Percentiles rank a stretch among this genome's conserved stretches.
These are phyloP conservation scores for Caenorhabditis japonica DNA, from an alignment of 2,888 invertebrate species.

Conservation along the genomic window DNA sequence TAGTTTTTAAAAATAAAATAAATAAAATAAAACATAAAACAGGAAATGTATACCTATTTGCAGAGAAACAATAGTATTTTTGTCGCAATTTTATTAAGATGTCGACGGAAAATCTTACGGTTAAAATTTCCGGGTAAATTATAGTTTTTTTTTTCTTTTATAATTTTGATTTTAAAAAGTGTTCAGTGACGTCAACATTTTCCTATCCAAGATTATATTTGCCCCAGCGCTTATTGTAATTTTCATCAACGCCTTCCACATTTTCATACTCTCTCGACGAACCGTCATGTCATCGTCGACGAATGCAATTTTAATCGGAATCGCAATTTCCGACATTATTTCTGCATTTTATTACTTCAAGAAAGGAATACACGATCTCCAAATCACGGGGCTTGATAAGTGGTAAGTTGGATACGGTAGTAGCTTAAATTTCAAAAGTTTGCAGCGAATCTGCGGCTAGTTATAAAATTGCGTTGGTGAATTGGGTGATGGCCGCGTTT, in stretches of 20 bases:
- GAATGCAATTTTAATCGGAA: conserved; percentile 11
- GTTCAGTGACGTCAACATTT: too few relatives aligned
- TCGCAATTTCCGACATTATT: conserved; percentile 14
- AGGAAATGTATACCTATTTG: too few relatives aligned
- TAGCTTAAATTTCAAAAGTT: neutral
- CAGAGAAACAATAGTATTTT: too few relatives aligned
- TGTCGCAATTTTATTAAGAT: too few relatives aligned
- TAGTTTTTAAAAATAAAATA: too few relatives aligned
- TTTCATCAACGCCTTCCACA: conserved; percentile 8
- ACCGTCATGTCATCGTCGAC: neutral
- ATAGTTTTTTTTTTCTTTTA: too few relatives aligned
- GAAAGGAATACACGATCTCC: neutral
- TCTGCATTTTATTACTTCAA: conserved; percentile 9
- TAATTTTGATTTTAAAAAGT: too few relatives aligned
- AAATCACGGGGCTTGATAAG: neutral
- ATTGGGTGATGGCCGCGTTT: conserved; percentile 8
- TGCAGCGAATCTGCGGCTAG: neutral
- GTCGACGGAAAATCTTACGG: too few relatives aligned
- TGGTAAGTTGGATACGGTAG: neutral
- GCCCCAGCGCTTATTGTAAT: too few relatives aligned
- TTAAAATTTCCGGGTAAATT: too few relatives aligned
- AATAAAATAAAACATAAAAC: too few relatives aligned
- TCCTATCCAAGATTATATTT: too few relatives aligned
- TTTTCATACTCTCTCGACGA: conserved; percentile 13
- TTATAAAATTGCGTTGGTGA: neutral